A percentile compares a stretch with the other conserved stretches of the same genome.
phyloP scores from a whole-genome alignment of 1,140 invertebrate genomes.

The Adelges cooleyi region DNA sequence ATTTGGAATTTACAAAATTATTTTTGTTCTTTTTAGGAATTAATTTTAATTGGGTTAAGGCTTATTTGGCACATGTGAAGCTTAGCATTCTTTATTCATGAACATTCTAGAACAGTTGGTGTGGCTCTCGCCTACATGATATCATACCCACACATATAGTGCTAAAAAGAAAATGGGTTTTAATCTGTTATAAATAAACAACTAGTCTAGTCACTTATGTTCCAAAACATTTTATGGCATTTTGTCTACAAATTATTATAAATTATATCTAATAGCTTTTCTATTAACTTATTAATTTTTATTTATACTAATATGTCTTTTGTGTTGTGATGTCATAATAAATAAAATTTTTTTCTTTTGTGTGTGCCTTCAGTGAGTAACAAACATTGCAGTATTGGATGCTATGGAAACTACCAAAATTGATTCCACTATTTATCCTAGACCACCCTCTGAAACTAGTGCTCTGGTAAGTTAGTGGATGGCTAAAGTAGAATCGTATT shows the following conservation, averaged over 20 bases:
- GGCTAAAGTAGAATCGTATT: no score
- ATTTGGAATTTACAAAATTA: no score
- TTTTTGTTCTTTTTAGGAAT: not conserved
- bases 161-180: conserved; percentile 10
- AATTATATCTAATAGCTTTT: no score
- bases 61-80: not conserved
- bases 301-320: conserved; percentile 5
- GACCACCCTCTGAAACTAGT: not conserved
- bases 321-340: no score
- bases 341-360: conserved; percentile 10
- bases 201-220: conserved; percentile 10
- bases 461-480: conserved; percentile 3
- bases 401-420: conserved; percentile 22
- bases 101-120: conserved; percentile 26
- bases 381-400: conserved; percentile 19
- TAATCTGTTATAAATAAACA: conserved; percentile 25
- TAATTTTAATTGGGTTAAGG: conserved; percentile 23
- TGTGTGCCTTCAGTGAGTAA: conserved; percentile 26
- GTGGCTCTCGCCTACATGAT: conserved; percentile 13
- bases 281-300: not conserved
- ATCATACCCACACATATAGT: conserved; percentile 11
- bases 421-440: conserved; percentile 11
- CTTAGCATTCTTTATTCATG: conserved; percentile 15
- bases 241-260: not conserved
- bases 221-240: not conserved